Evolutionary conservation across 1,140 invertebrate species (phyloP).

Genomic region (Lineus longissimus): DNA sequence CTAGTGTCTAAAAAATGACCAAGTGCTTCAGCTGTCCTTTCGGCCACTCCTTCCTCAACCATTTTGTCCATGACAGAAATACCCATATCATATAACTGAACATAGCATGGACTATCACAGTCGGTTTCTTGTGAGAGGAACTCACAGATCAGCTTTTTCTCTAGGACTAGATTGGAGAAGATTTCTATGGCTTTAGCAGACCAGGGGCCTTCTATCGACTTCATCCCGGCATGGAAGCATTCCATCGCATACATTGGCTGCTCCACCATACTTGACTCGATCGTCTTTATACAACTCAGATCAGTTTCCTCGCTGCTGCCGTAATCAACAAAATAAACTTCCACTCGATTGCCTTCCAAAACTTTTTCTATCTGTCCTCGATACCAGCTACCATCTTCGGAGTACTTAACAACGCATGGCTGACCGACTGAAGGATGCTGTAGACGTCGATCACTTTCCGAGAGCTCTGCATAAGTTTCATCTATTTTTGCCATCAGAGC

Average conservation of each 20-base stretch:
- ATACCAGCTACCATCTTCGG: constrained; percentile 70
- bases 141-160: no score
- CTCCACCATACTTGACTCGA: constrained; percentile 63
- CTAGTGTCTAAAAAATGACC: no score
- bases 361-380: constrained; percentile 60
- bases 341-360: not conserved
- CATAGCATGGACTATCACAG: constrained; percentile 1
- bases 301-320: constrained; percentile 65
- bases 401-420: constrained; percentile 71
- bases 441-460: not conserved
- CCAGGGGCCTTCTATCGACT: no score
- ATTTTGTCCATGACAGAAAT: constrained; percentile 23
- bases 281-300: constrained; percentile 62
- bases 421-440: constrained; percentile 50
- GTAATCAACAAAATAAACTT: constrained; percentile 69
- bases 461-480: constrained; percentile 14
- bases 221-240: constrained; percentile 61
- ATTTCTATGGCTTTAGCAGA: no score
- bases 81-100: constrained; percentile 31
- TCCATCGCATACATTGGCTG: constrained; percentile 67
- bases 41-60: constrained; percentile 20
- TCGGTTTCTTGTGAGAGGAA: not conserved
- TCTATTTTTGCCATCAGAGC: constrained; percentile 25
- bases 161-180: no score
- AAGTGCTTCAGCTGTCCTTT: constrained; percentile 5